phyloP scores from a whole-genome alignment of 2,797 vertebrate species.

The Semotilus atromaculatus region DNA sequence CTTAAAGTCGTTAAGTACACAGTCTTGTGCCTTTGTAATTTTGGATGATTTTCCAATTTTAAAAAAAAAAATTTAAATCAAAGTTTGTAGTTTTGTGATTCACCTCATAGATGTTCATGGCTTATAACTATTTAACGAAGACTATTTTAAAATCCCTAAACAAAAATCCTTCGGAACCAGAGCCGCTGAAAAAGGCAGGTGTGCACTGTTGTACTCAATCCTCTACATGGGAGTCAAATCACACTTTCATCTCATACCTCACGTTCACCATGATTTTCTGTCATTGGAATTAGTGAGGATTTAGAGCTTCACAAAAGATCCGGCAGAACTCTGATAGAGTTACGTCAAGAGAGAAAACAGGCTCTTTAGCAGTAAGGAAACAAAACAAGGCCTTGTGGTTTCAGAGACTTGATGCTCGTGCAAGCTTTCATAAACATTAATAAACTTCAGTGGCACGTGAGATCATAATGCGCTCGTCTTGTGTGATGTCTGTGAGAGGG shows the following conservation, averaged over 20 bases:
- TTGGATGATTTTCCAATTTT: no score
- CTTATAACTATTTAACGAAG: no score
- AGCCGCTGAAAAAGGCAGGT: neutral
- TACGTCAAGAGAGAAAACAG: neutral
- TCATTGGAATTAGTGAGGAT: slow-evolving; percentile 12
- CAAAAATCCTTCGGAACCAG: neutral
- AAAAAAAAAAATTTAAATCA: no score
- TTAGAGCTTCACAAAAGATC: slow-evolving; percentile 5
- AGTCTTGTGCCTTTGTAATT: no score
- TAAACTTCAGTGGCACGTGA: neutral
- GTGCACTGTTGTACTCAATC: neutral
- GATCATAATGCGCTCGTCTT: neutral
- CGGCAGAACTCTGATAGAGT: neutral
- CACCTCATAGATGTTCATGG: no score
- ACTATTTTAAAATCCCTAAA: neutral
- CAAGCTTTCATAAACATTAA: slow-evolving; percentile 1
- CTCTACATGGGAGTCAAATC: neutral
- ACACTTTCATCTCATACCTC: neutral
- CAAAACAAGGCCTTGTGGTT: slow-evolving; percentile 3
- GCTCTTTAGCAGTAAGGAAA: neutral
- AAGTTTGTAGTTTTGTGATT: no score
- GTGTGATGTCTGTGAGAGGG: neutral
- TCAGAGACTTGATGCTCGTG: neutral
- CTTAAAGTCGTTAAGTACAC: no score
- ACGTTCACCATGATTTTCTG: neutral